Evolutionary conservation across 2,113 vertebrate genomes (phyloP), one percentile per base, ranked within the genome.

Genomic region (Pitta sordida): DNA sequence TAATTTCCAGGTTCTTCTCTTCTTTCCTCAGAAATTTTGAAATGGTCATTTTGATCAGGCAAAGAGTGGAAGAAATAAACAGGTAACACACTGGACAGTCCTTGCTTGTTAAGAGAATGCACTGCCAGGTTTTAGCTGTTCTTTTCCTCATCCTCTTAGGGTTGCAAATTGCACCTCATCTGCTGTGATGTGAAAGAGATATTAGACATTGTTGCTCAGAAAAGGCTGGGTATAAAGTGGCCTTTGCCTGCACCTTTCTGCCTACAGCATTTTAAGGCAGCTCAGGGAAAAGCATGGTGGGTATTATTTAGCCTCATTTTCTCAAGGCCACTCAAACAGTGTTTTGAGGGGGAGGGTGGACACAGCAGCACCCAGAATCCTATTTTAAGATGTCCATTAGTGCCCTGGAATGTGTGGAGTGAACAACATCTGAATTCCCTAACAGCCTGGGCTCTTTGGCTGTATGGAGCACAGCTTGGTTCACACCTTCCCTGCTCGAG

Each of bases 241-340:
- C 67, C 52, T 96, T 76, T 93, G 48, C 60, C 73, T 83, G 65
- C 2, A 26, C 49, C 56, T 84, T 69, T 92, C 83, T 91, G 62
- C 56, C 59, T 88, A 19, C 52, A 64, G 39, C 62, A 58, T 83
- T 97, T 95, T 86, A 70, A 93, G 74, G 34, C 7, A 2, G 88
- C 75, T 94, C 4, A 0, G 78, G 34, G 65, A 94, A 95, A 84
- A 91, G 37, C 82, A 49, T 29, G 32, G 82, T 36, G 27, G 64
- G 65, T 91, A 82, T 96, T 92, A 93, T 90, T 90, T 92, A 63
- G 86, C 95, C 82, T 96, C 86, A 88, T 96, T 96, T 96, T 94
- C 87, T 95, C 73, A 70, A 69, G 76, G 59, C 69, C 53, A 77
- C 63, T 96, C 95, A 96, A 91, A 84, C 27, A 80, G 34, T 64